Evolutionary conservation across 2,113 vertebrate genomes (phyloP).

Genomic region (Eubucco bourcierii): DNA sequence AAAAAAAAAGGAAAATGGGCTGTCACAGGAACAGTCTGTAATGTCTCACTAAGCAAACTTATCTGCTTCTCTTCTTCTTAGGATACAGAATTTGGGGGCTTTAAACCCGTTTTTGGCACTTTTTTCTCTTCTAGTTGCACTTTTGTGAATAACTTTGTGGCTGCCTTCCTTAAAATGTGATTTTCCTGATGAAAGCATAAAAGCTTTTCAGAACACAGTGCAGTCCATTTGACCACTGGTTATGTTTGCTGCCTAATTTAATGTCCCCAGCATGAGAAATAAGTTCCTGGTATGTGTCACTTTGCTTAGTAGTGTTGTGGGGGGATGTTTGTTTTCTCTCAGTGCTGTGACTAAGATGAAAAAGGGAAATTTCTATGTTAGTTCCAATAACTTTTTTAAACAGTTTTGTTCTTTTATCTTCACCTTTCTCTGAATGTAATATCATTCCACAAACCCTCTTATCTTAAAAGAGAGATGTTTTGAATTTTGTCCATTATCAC

Average conservation of each 20-base stretch:
- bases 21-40: not conserved
- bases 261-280: not conserved
- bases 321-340: not conserved
- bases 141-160: not conserved
- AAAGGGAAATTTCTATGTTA: not conserved
- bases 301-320: not conserved
- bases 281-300: not conserved
- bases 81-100: not conserved
- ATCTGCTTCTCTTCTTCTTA: not conserved
- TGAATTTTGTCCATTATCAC: not conserved
- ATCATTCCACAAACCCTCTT: not conserved
- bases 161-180: not conserved
- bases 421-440: not conserved
- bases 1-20: not conserved
- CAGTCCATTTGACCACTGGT: not conserved
- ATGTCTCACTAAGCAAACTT: not conserved
- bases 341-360: not conserved
- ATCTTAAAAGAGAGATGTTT: not conserved
- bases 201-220: not conserved
- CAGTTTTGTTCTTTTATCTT: not conserved
- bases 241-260: not conserved
- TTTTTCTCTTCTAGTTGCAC: not conserved
- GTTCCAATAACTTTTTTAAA: not conserved
- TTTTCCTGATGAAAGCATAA: not conserved
- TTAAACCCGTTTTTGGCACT: not conserved